Evolutionary conservation across 2,797 vertebrate species (phyloP).

Genomic region (Chrysocyon brachyurus): DNA sequence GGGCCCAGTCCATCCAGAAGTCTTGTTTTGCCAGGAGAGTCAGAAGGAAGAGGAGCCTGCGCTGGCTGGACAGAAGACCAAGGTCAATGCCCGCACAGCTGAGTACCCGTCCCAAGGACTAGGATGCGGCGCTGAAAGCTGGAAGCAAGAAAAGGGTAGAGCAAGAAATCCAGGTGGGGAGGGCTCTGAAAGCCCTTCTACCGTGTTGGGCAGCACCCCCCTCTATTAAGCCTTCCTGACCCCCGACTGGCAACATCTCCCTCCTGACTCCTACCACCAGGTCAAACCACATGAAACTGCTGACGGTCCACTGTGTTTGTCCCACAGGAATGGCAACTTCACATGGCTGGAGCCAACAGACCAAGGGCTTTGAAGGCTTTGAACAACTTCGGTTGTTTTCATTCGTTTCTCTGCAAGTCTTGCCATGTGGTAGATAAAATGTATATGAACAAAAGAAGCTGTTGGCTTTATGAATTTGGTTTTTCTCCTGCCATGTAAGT

Average conservation of each 20-base stretch:
- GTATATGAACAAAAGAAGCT: neutral
- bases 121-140: neutral
- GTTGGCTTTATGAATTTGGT: neutral
- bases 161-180: neutral
- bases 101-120: neutral
- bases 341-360: neutral
- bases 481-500: conserved; percentile 26
- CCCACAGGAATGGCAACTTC: neutral
- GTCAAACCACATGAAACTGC: neutral
- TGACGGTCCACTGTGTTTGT: neutral
- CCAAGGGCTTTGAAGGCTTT: neutral
- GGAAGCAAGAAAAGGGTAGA: neutral
- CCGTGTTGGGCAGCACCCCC: rapidly evolving
- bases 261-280: neutral
- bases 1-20: neutral
- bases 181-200: neutral
- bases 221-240: neutral
- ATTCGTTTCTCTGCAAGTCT: neutral
- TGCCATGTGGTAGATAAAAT: neutral
- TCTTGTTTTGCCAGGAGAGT: conserved; percentile 6
- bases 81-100: neutral
- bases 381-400: neutral
- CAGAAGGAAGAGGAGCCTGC: neutral
- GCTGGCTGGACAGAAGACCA: neutral
- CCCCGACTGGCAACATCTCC: neutral